These are phyloP conservation scores for Orthonevra nobilis DNA, from an alignment of 2,888 invertebrate genomes.

Conservation along the genomic window DNA sequence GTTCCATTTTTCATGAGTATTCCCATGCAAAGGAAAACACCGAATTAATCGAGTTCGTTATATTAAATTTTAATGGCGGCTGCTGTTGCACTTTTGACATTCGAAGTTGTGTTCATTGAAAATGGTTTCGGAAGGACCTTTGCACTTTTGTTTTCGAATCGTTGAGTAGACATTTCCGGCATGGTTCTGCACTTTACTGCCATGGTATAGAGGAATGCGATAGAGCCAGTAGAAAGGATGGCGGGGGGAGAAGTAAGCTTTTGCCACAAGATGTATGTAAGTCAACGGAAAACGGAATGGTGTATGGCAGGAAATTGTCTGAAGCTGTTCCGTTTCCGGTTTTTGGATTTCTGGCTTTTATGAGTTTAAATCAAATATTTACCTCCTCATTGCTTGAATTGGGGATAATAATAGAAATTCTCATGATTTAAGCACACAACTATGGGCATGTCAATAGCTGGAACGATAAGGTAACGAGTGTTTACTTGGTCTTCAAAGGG, in stretches of 20 bases:
- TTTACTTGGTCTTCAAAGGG: no score
- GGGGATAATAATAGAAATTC: no score
- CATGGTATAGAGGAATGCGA: no score
- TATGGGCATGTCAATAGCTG: no score
- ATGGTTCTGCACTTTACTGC: no score
- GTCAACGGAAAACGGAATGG: conserved; percentile 21
- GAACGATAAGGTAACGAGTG: no score
- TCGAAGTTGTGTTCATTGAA: not conserved
- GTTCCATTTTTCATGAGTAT: conserved; percentile 8
- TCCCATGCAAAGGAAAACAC: conserved; percentile 16
- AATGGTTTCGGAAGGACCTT: not conserved
- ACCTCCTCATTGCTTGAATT: not conserved
- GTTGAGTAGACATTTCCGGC: conserved; percentile 8
- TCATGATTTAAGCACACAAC: no score
- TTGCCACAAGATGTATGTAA: conserved; percentile 2
- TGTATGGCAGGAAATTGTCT: conserved; percentile 50
- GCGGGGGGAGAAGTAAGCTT: not conserved
- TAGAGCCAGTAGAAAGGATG: no score
- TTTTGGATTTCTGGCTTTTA: conserved; percentile 35
- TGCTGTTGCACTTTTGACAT: conserved; percentile 25
- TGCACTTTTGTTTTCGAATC: no score
- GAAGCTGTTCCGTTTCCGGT: conserved; percentile 54
- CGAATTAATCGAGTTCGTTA: conserved; percentile 9
- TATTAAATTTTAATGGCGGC: conserved; percentile 22
- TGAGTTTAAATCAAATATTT: conserved; percentile 42